A percentile compares a stretch with the other conserved stretches of the same genome.
phyloP scores from a whole-genome alignment of 2,888 invertebrate genomes.

The Agrotis ipsilon region DNA sequence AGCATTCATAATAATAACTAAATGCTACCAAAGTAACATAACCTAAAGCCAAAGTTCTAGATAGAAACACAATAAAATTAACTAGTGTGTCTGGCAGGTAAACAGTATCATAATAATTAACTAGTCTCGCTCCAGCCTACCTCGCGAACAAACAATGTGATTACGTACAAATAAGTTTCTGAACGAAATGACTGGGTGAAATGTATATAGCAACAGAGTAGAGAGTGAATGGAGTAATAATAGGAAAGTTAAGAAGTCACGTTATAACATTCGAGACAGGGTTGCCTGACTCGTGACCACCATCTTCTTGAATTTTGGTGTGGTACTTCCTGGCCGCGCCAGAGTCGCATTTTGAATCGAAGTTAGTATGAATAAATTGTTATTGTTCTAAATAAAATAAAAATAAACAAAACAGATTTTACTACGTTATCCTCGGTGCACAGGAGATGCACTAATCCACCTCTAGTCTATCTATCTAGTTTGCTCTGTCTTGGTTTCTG shows the following conservation, averaged over 20 bases:
- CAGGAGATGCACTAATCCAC: too few relatives aligned
- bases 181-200: conserved; percentile 18
- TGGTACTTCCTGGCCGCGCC: too few relatives aligned
- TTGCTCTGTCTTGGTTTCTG: too few relatives aligned
- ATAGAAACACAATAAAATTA: conserved; percentile 29
- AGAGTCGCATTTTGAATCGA: too few relatives aligned
- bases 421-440: too few relatives aligned
- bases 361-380: too few relatives aligned
- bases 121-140: conserved; percentile 16
- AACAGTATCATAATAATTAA: conserved; percentile 52
- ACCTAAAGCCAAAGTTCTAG: conserved; percentile 13
- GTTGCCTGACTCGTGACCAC: too few relatives aligned
- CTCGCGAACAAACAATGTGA: conserved; percentile 55
- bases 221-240: conserved; percentile 9
- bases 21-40: neutral
- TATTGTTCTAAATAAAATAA: too few relatives aligned
- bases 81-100: conserved; percentile 48
- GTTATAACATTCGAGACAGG: neutral
- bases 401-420: too few relatives aligned
- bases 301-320: too few relatives aligned
- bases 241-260: neutral
- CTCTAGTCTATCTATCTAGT: too few relatives aligned
- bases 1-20: neutral
- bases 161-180: conserved; percentile 36
- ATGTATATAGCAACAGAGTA: conserved; percentile 8